These are phyloP conservation scores for Andrena dorsata DNA, from an alignment of 2,888 invertebrate genomes.

Conservation along the genomic window DNA sequence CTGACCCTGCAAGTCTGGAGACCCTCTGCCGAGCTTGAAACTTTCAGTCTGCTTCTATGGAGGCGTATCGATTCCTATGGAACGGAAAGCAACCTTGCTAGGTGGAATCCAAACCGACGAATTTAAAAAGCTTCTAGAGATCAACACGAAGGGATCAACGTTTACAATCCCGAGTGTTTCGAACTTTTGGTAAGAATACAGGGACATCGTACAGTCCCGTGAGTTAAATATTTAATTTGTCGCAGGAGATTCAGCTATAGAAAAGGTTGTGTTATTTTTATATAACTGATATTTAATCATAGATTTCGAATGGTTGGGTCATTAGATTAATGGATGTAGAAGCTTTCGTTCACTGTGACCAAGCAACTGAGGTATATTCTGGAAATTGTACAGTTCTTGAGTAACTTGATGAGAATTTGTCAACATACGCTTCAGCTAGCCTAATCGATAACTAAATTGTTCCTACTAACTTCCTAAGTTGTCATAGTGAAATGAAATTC, in stretches of 20 bases:
- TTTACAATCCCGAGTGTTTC: not conserved
- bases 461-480: no score
- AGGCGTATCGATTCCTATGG: constrained; percentile 32
- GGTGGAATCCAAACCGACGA: constrained; percentile 25
- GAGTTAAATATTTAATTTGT: not conserved
- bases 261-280: not conserved
- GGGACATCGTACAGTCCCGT: not conserved
- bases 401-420: not conserved
- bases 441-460: no score
- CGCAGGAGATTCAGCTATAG: not conserved
- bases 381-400: not conserved
- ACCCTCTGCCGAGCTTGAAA: not conserved
- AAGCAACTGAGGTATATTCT: not conserved
- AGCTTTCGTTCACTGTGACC: not conserved
- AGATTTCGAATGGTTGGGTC: not conserved
- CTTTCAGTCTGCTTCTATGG: not conserved
- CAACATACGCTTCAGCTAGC: not conserved
- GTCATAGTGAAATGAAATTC: no score
- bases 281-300: not conserved
- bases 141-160: constrained; percentile 3
- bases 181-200: not conserved
- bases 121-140: constrained; percentile 27
- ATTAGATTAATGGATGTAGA: not conserved
- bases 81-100: constrained; percentile 35
- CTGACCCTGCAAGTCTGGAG: constrained; percentile 3